phyloP scores from a whole-genome alignment of 2,888 invertebrate species.

The Rhagonycha fulva region DNA sequence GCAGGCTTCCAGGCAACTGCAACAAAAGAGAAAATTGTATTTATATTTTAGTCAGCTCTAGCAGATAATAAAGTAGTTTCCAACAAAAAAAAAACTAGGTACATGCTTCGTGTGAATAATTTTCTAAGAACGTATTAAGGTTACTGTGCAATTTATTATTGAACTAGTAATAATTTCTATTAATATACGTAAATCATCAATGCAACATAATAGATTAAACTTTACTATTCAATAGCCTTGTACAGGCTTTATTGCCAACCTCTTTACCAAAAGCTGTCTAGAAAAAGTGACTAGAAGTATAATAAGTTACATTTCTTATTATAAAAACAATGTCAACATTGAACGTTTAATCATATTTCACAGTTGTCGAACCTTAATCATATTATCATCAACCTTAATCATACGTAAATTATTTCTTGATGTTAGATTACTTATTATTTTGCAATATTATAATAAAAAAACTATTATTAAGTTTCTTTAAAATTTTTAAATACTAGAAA shows the following conservation, averaged over 20 bases:
- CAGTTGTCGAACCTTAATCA: neutral
- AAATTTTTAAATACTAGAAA: too few relatives aligned
- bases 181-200: neutral
- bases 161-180: neutral
- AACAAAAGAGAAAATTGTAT: constrained; percentile 34
- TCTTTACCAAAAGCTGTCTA: neutral
- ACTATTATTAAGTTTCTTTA: too few relatives aligned
- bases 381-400: too few relatives aligned
- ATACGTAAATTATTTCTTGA: neutral
- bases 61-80: neutral
- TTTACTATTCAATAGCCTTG: neutral
- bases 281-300: neutral
- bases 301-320: neutral
- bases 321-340: neutral
- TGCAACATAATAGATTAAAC: neutral
- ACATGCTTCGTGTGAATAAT: neutral
- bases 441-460: too few relatives aligned
- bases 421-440: neutral
- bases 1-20: constrained; percentile 71
- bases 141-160: neutral
- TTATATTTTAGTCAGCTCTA: neutral
- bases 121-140: neutral
- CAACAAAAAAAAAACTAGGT: neutral
- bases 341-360: neutral
- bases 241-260: neutral